These are phyloP conservation scores for Reticulitermes speratus DNA, from an alignment of 1,140 invertebrate species.

Conservation along the genomic window DNA sequence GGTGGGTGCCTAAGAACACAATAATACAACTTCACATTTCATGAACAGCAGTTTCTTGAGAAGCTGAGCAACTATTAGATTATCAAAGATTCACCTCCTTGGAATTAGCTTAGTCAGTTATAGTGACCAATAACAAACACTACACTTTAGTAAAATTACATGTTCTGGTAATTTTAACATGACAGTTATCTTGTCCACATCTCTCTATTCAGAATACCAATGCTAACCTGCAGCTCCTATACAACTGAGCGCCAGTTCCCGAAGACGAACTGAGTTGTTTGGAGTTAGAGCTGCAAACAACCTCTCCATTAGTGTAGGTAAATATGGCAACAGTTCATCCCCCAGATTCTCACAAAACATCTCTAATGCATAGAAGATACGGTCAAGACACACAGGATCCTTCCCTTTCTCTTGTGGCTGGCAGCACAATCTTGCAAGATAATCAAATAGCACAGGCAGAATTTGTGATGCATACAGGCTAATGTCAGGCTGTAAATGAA, in stretches of 20 bases:
- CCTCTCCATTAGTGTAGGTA: conserved; percentile 70
- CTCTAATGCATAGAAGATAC: conserved; percentile 81
- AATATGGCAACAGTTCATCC: conserved; percentile 66
- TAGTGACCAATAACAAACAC: no score
- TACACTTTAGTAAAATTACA: no score
- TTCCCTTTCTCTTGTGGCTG: conserved; percentile 56
- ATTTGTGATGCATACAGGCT: conserved; percentile 69
- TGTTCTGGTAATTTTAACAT: no score
- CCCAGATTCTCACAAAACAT: conserved; percentile 78
- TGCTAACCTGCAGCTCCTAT: conserved; percentile 55
- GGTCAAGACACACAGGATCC: conserved; percentile 61
- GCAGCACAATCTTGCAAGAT: conserved; percentile 58
- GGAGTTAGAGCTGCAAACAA: conserved; percentile 61
- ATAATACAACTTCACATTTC: no score
- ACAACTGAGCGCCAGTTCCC: conserved; percentile 66
- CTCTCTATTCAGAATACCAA: background rate
- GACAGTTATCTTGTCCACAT: no score
- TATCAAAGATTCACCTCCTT: no score
- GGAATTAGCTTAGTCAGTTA: no score
- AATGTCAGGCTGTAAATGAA: conserved; percentile 57
- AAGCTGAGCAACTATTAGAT: no score
- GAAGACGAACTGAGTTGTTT: conserved; percentile 56
- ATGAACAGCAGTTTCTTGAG: no score
- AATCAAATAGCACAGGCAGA: conserved; percentile 72
- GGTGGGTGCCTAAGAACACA: no score